phyloP scores from a whole-genome alignment of 2,888 invertebrate species.

The Theristus sp. region DNA sequence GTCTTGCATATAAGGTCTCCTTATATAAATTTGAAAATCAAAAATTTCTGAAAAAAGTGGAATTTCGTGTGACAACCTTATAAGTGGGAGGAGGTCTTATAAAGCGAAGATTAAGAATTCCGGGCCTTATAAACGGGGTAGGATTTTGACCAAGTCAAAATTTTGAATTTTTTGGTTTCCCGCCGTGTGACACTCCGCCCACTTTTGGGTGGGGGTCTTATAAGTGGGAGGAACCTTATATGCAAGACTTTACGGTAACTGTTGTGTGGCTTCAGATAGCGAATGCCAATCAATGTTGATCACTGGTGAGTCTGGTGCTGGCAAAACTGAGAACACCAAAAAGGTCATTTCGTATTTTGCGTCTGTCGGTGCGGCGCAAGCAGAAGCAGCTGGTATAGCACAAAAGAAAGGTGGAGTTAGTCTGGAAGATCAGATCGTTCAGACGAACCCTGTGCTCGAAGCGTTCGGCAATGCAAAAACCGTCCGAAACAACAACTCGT shows the following conservation, averaged over 20 bases:
- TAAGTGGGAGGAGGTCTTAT: too few relatives aligned
- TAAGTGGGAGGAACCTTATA: not conserved
- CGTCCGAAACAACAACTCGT: constrained; percentile 99
- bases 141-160: too few relatives aligned
- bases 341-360: constrained; percentile 2
- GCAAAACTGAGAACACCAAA: constrained; percentile 2
- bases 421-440: constrained; percentile 94
- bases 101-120: too few relatives aligned
- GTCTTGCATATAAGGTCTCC: too few relatives aligned
- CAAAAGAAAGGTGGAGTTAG: constrained; percentile 41
- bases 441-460: constrained; percentile 94
- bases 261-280: not conserved
- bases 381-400: constrained; percentile 8
- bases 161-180: too few relatives aligned
- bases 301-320: constrained; percentile 1
- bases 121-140: too few relatives aligned
- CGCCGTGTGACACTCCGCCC: not conserved
- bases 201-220: too few relatives aligned
- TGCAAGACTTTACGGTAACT: too few relatives aligned
- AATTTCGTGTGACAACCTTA: too few relatives aligned
- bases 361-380: not conserved
- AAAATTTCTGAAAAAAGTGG: too few relatives aligned
- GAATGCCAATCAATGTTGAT: constrained; percentile 2
- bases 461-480: constrained; percentile 99
- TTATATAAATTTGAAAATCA: too few relatives aligned